Conservation (phyloP, 2,797 vertebrate genomes). For the Poeciliopsis turneri region DNA sequence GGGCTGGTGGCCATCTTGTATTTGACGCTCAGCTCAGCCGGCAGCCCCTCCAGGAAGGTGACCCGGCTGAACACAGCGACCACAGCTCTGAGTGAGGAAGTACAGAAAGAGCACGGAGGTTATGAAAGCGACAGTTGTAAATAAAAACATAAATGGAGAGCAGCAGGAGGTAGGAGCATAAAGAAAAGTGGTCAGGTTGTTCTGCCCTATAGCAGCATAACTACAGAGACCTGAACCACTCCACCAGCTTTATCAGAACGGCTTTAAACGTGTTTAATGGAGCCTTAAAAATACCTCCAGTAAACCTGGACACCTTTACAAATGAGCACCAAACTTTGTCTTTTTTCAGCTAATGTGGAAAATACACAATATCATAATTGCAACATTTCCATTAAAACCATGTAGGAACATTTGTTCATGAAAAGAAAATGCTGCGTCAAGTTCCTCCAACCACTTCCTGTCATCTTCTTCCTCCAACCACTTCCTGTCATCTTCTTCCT, state of each 20-base stretch:
- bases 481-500: no score
- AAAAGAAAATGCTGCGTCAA: no score
- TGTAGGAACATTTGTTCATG: no score
- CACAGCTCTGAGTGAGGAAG: neutral
- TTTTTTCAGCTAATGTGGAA: no score
- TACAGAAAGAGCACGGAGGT: neutral
- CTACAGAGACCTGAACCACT: neutral
- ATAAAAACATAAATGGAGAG: neutral
- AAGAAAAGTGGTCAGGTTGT: neutral
- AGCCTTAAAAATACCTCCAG: neutral
- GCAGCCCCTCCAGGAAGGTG: neutral
- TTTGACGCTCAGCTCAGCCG: conserved; percentile 1
- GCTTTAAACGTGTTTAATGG: neutral
- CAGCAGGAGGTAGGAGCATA: neutral
- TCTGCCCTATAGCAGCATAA: neutral
- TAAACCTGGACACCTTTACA: neutral
- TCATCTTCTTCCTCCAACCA: no score
- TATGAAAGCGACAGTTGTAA: neutral
- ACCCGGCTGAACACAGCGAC: neutral
- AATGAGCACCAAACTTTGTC: no score
- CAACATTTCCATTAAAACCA: no score
- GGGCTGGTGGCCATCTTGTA: neutral
- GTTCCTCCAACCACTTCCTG: no score
- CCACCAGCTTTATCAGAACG: neutral
- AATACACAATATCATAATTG: no score